Percentiles rank a stretch among this genome's conserved stretches.
Evolutionary conservation across 2,888 invertebrate species (phyloP).

Genomic region (Cosmorhoe ocellata): DNA sequence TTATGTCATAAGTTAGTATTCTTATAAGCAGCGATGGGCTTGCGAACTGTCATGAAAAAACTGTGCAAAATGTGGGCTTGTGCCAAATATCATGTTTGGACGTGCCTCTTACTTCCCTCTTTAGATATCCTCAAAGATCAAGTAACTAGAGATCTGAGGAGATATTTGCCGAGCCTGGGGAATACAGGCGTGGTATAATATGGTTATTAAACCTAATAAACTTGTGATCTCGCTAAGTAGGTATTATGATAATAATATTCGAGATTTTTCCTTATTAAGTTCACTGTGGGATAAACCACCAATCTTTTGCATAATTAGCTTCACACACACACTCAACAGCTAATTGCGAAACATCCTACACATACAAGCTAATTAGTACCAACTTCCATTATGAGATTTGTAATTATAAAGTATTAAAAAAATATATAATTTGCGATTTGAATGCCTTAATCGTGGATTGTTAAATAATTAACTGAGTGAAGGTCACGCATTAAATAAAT

Average conservation of each 20-base stretch:
- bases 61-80: no score
- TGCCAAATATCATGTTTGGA: no score
- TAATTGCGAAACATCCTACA: constrained; percentile 40
- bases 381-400: constrained; percentile 40
- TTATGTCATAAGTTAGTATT: no score
- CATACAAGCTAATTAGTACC: constrained; percentile 40
- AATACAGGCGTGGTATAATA: no score
- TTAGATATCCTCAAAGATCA: no score
- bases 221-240: no score
- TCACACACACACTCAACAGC: constrained; percentile 19
- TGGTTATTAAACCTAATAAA: no score
- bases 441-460: constrained; percentile 65
- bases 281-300: constrained; percentile 28
- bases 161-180: no score
- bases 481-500: constrained; percentile 59
- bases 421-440: constrained; percentile 59
- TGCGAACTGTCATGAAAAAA: no score
- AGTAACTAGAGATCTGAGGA: no score
- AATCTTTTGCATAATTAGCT: constrained; percentile 32
- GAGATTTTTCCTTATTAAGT: constrained; percentile 14
- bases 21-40: no score
- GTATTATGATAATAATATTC: not conserved
- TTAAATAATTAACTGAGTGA: constrained; percentile 60
- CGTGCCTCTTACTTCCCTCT: no score
- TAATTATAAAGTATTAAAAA: constrained; percentile 58